phyloP scores from a whole-genome alignment of 2,888 invertebrate species.

The Cantharis lateralis region DNA sequence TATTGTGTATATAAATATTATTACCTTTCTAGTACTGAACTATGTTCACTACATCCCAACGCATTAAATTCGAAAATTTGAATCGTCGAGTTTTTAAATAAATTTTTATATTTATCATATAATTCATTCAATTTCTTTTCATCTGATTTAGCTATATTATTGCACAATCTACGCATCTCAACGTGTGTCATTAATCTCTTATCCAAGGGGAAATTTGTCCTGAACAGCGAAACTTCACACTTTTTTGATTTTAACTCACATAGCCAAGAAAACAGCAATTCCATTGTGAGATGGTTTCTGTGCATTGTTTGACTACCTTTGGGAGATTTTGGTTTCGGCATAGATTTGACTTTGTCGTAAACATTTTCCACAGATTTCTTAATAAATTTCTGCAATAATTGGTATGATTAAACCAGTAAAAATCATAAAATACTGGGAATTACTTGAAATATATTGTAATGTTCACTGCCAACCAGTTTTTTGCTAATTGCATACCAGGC shows the following conservation, averaged over 20 bases:
- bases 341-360: not conserved
- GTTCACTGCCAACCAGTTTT: not conserved
- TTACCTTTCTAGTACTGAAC: too few relatives aligned
- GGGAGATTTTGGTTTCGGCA: not conserved
- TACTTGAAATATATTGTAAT: not conserved
- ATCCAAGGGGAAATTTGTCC: not conserved
- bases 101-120: too few relatives aligned
- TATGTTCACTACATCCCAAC: too few relatives aligned
- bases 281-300: not conserved
- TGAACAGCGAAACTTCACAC: not conserved
- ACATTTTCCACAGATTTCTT: not conserved
- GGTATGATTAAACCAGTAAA: not conserved
- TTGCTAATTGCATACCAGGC: not conserved
- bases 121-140: too few relatives aligned
- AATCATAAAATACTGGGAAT: not conserved
- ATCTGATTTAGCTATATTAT: not conserved
- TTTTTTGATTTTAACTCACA: not conserved
- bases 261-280: not conserved
- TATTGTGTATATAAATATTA: too few relatives aligned
- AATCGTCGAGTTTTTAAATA: too few relatives aligned
- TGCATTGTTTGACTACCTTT: not conserved
- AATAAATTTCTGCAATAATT: not conserved
- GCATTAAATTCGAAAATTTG: too few relatives aligned
- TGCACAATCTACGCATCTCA: not conserved
- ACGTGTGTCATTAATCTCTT: not conserved